Percentiles rank a stretch among this genome's conserved stretches.
These are phyloP conservation scores for Bursaphelenchus okinawaensis DNA, from an alignment of 2,888 invertebrate genomes.

Conservation along the genomic window DNA sequence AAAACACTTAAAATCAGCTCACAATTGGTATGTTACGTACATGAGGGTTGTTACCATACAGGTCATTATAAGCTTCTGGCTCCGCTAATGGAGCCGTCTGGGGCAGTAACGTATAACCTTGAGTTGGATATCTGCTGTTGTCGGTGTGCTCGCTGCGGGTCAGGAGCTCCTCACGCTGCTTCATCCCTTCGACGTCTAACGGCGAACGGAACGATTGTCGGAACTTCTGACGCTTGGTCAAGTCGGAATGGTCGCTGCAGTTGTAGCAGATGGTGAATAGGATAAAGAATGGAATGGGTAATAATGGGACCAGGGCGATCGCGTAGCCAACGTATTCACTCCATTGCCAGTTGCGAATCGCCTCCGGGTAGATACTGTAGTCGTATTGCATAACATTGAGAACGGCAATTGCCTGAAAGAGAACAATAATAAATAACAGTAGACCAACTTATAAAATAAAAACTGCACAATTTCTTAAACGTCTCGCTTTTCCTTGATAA, in stretches of 20 bases:
- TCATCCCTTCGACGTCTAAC: constrained; percentile 46
- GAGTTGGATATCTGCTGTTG: constrained; percentile 45
- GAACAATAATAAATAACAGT: not conserved
- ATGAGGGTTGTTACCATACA: constrained; percentile 3
- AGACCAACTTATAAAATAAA: not conserved
- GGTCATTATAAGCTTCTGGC: constrained; percentile 39
- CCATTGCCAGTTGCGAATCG: constrained; percentile 46
- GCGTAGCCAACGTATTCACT: constrained; percentile 47
- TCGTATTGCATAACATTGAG: constrained; percentile 49
- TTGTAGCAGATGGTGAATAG: constrained; percentile 39
- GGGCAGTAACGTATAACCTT: constrained; percentile 56
- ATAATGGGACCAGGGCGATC: constrained; percentile 49
- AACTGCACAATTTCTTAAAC: not conserved
- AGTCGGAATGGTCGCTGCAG: constrained; percentile 19
- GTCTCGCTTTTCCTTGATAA: constrained; percentile 3
- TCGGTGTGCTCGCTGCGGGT: constrained; percentile 15
- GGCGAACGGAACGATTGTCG: constrained; percentile 45
- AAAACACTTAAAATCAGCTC: no score
- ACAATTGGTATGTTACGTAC: constrained; percentile 13
- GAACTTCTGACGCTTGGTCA: constrained; percentile 23
- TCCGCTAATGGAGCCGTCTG: constrained; percentile 50
- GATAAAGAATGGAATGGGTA: constrained; percentile 55
- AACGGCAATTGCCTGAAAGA: constrained; percentile 42
- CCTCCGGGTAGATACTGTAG: constrained; percentile 42
- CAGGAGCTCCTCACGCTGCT: constrained; percentile 15